Evolutionary conservation across 2,113 vertebrate genomes (phyloP), one percentile per base, ranked within the genome.

Genomic region (Limnothrissa miodon): DNA sequence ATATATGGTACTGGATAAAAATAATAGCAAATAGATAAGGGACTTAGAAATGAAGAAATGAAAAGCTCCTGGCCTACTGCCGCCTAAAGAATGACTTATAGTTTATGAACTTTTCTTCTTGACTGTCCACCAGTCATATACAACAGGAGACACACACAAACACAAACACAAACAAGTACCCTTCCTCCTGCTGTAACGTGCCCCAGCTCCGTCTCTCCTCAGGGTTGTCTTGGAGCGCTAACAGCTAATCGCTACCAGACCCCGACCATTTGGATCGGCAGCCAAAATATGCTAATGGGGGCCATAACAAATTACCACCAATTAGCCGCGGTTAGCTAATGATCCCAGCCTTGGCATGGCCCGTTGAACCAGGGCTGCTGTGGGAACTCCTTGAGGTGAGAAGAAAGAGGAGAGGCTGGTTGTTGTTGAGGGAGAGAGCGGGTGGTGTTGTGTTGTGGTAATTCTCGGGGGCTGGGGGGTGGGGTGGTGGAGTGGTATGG

Each of bases 221-320:
- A 39, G 66, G 66, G 66, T 74, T 66, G 3, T 66, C 66, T 74
- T 15, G 25, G 33, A 74, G 66, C 13, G 25, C 59, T 66, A 66
- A 66, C 9, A 8, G 25, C 66, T 74, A 74, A 74, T 36, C 13
- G 66, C 66, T 74, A 74, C 66, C 66, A 74, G 66, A 15, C 15
- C 80, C 45, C n/a, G n/a, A 78, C n/a, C 82, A 56, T 42, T 93
- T 93, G 91, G 90, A 91, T 94, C 90, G 91, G 51, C 86, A 89
- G 81, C 90, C 88, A 92, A 82, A 93, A 94, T 93, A 93, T 93
- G 93, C 90, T 93, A 94, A 94, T 93, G 87, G 66, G 66, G 86
- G 82, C 78, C 84, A 81, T 87, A 89, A 82, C 88, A 89, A 92
- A 89, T 94, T 93, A 92, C 92, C 86, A 90, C 87, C 92, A 92